Evolutionary conservation across 2,113 vertebrate genomes (phyloP).

Genomic region (Sorex araneus): DNA sequence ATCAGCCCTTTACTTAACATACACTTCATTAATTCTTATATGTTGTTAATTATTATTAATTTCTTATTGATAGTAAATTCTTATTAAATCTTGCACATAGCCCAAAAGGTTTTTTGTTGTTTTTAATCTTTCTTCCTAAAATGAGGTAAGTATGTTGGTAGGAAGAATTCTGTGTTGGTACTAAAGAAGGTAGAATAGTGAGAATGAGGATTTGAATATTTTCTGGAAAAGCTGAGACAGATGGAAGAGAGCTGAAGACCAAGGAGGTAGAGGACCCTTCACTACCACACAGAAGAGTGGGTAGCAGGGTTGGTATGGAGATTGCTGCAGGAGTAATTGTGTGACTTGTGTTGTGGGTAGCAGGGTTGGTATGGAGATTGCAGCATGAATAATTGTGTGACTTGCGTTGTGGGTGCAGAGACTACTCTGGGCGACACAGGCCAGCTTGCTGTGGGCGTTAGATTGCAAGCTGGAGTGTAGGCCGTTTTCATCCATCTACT

Average conservation of each 20-base stretch:
- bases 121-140: slow-evolving; percentile 40
- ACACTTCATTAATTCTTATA: neutral
- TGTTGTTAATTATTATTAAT: neutral
- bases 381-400: neutral
- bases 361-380: neutral
- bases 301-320: no score
- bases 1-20: slow-evolving; percentile 56
- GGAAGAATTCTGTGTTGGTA: neutral
- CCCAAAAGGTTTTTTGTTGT: no score
- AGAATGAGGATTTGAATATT: neutral
- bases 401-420: neutral
- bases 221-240: neutral
- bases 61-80: neutral
- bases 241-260: neutral
- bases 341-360: neutral
- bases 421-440: fast-evolving
- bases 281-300: neutral
- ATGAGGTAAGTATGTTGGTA: neutral
- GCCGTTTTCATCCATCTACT: neutral
- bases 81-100: neutral
- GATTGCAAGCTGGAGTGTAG: neutral
- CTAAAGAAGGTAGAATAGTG: neutral
- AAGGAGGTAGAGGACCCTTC: neutral
- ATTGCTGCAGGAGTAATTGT: neutral
- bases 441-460: neutral